Percentiles rank a stretch among this genome's conserved stretches.
Conservation (phyloP, 1,140 invertebrate genomes). For the Gryllus bimaculatus region DNA sequence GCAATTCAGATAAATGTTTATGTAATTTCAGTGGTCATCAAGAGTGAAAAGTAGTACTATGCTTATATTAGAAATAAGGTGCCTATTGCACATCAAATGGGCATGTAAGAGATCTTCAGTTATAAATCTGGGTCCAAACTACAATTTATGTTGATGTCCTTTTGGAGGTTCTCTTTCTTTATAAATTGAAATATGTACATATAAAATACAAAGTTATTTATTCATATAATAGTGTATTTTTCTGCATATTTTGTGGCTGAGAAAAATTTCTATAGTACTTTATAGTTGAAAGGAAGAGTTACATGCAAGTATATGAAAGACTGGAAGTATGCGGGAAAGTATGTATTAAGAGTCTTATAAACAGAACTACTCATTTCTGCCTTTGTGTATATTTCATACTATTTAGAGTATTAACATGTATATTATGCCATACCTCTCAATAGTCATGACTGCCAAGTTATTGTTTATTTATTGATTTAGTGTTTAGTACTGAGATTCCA, state of each 20-base stretch:
- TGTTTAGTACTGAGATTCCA: too few relatives aligned
- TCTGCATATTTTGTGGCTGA: not conserved
- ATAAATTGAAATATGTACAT: not conserved
- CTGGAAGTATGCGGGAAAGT: not conserved
- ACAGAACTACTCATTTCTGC: not conserved
- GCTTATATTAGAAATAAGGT: not conserved
- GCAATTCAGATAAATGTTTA: too few relatives aligned
- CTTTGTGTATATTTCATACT: not conserved
- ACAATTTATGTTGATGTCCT: not conserved
- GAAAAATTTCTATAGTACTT: not conserved
- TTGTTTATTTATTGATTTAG: too few relatives aligned
- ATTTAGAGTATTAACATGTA: not conserved
- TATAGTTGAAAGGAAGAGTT: not conserved
- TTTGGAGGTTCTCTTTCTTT: not conserved
- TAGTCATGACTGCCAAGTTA: not conserved
- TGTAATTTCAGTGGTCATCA: not conserved
- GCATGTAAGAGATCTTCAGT: not conserved
- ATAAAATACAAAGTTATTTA: not conserved
- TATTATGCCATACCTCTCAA: not conserved
- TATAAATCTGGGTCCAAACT: not conserved
- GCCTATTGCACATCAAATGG: not conserved
- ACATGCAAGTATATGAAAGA: not conserved
- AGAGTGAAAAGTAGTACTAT: not conserved
- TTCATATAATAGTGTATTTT: slow-evolving; percentile 6
- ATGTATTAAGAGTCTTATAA: not conserved